Conservation (phyloP, 2,888 invertebrate species). For the Lasioglossum calceatum region DNA sequence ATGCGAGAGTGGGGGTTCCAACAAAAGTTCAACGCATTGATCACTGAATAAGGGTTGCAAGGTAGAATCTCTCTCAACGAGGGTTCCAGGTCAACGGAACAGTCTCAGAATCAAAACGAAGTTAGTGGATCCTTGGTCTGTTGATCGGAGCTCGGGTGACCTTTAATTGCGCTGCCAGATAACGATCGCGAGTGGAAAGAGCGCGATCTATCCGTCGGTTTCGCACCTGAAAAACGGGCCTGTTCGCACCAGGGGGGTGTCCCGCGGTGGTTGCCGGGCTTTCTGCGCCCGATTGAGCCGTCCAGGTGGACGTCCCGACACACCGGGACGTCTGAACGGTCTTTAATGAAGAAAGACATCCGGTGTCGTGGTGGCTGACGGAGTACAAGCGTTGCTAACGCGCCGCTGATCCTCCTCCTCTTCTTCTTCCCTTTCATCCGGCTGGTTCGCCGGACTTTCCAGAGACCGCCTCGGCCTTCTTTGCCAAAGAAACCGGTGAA, state of each 20-base stretch:
- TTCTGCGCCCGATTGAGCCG: conserved; percentile 68
- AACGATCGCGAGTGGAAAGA: conserved; percentile 47
- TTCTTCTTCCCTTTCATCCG: conserved; percentile 42
- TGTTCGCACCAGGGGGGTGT: conserved; percentile 61
- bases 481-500: conserved; percentile 61
- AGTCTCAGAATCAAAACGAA: conserved; percentile 2
- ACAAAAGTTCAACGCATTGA: not conserved
- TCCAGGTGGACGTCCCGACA: conserved; percentile 71
- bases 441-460: conserved; percentile 53
- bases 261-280: conserved; percentile 49
- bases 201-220: conserved; percentile 56
- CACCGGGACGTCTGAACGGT: conserved; percentile 70
- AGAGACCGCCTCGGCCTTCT: conserved; percentile 60
- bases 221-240: conserved; percentile 52
- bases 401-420: conserved; percentile 61
- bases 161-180: conserved; percentile 68
- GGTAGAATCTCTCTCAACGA: not conserved
- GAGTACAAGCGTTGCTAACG: conserved; percentile 78
- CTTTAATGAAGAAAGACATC: conserved; percentile 76
- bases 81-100: conserved; percentile 7
- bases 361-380: conserved; percentile 70
- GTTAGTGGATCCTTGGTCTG: conserved; percentile 35
- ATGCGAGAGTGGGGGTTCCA: not conserved
- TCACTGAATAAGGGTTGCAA: not conserved
- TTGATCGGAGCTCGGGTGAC: conserved; percentile 49